phyloP scores from a whole-genome alignment of 2,797 vertebrate genomes.

The Benthosema pterotum region DNA sequence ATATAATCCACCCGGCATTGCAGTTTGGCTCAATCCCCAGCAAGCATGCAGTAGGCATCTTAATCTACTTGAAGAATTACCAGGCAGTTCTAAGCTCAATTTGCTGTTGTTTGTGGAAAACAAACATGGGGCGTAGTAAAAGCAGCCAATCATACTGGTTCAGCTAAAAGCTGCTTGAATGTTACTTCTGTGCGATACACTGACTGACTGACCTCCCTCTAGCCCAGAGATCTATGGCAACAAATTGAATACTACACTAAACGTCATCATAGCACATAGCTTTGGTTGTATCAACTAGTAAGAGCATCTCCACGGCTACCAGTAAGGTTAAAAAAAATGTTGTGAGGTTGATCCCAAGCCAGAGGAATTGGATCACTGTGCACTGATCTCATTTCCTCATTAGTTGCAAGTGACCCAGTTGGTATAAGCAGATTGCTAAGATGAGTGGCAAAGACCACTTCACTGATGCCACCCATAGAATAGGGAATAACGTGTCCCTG shows the following conservation, averaged over 20 bases:
- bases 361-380: slow-evolving; percentile 36
- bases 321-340: not conserved
- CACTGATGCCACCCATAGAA: slow-evolving; percentile 10
- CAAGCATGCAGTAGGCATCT: slow-evolving; percentile 71
- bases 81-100: slow-evolving; percentile 53
- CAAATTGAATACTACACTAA: not conserved
- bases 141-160: not conserved
- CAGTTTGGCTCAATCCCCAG: slow-evolving; percentile 68
- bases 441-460: slow-evolving; percentile 23
- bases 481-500: not conserved
- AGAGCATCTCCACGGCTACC: not conserved
- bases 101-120: slow-evolving; percentile 51
- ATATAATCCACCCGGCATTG: slow-evolving; percentile 55
- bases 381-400: slow-evolving; percentile 52
- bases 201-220: not conserved
- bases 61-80: slow-evolving; percentile 75
- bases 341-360: slow-evolving; percentile 34
- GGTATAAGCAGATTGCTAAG: slow-evolving; percentile 53
- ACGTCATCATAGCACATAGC: not conserved
- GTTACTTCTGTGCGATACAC: not conserved
- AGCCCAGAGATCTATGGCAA: not conserved
- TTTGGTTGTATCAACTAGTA: not conserved
- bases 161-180: not conserved
- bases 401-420: slow-evolving; percentile 58
- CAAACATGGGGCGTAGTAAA: slow-evolving; percentile 11